Evolutionary conservation across 2,888 invertebrate species (phyloP).

Genomic region (Adelphocoris suturalis): DNA sequence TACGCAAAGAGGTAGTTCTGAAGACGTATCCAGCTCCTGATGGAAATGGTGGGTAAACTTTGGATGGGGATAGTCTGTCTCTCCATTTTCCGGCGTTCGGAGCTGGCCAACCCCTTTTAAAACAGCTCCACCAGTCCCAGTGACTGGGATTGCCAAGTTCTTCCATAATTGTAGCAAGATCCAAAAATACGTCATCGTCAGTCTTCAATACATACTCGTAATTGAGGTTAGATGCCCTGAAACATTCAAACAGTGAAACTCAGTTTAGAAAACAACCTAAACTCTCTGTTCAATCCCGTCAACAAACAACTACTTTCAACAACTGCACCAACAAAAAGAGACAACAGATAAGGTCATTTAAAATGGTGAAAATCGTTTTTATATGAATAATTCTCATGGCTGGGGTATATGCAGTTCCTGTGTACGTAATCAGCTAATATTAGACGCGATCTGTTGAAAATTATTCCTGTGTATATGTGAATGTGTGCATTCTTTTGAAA

Average conservation of each 20-base stretch:
- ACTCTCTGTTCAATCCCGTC: no score
- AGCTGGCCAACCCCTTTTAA: constrained; percentile 76
- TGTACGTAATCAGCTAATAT: no score
- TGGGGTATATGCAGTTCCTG: no score
- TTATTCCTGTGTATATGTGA: no score
- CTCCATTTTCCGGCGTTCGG: constrained; percentile 76
- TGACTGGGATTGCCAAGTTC: constrained; percentile 69
- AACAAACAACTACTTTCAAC: no score
- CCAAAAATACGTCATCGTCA: constrained; percentile 77
- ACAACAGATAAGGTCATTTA: no score
- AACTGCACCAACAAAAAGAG: no score
- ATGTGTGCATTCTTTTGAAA: no score
- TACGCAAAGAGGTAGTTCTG: constrained; percentile 70
- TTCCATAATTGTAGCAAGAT: constrained; percentile 74
- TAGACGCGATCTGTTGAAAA: no score
- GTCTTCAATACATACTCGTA: constrained; percentile 76
- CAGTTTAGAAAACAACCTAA: no score
- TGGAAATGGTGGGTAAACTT: constrained; percentile 76
- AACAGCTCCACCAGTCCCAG: constrained; percentile 76
- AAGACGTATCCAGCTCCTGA: constrained; percentile 77
- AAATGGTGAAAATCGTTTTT: no score
- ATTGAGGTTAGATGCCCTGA: constrained; percentile 74
- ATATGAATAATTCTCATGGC: no score
- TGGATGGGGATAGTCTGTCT: constrained; percentile 74
- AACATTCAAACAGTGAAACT: constrained; percentile 33